Base-by-base conservation (phyloP, 1,140 invertebrate genomes). In the Drosophila nigromelanica region DNA sequence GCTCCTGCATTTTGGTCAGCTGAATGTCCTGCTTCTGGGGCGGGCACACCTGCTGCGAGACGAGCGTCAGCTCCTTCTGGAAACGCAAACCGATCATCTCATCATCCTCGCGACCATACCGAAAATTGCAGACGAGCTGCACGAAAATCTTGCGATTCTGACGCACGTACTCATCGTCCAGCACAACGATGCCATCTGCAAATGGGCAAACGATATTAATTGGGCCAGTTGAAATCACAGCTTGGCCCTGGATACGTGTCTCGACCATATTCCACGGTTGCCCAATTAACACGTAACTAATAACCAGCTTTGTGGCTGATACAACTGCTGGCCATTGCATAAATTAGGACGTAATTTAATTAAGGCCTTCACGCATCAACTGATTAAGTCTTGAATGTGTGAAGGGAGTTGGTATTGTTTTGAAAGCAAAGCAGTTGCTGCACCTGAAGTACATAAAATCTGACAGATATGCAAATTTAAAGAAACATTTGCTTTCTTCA, bases 31-130 rank as follows among this genome's bases (percentile, higher is more conserved):
- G 79, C 59, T 94, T 93, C 78, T 95, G 95, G 55, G 94, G 93
- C 0, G 98, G 98, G 91, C 96, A 98, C 21, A 99, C 93, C 92
- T 98, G 95, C 80, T 96, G 95, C 0, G 97, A 97, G 2, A 95
- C 95, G 50, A 99, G 93, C 80, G 96, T 98, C 4, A 99, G 93
- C 91, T 99, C 98, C 92, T 99, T 99, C 80, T 98, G 96, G 93
- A 99, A 99, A 76, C 98, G 98, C 35, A 99, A 93, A 0, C 99
- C 99, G 94, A 99, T 97, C 50, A 99, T 97, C 93, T 99, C 99
- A 90, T 99, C 97, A 91, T 99, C 98, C 92, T 99, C 98, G 33
- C 99, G 94, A 1, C 99, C 98, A 93, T 99, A 99, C 4, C 98
- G 96, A 92, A 99, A 99, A 40, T 97, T 98, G 92, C 98, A 98